A percentile compares a stretch with the other conserved stretches of the same genome.
Evolutionary conservation across 2,888 invertebrate genomes (phyloP).

Genomic region (Athripsodes cinereus): DNA sequence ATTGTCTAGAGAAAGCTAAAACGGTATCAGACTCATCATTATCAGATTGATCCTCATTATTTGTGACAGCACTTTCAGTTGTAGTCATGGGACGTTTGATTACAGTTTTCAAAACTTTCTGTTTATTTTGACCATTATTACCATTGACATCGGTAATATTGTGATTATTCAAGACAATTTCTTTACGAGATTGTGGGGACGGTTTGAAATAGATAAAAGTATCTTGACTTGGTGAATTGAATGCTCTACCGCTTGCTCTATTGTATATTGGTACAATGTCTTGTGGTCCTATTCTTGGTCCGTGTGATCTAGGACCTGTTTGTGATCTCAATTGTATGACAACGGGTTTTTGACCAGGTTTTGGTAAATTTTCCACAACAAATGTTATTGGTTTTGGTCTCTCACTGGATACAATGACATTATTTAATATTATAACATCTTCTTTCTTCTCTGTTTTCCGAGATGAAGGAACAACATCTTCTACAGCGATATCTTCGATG

Average conservation of each 20-base stretch:
- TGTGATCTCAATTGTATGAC: conserved; percentile 23
- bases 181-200: conserved; percentile 5
- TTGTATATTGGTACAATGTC: conserved; percentile 21
- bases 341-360: conserved; percentile 26
- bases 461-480: conserved; percentile 3
- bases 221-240: conserved; percentile 14
- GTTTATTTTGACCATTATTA: background rate
- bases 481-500: conserved; percentile 19
- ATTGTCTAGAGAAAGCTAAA: conserved; percentile 22
- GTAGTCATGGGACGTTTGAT: conserved; percentile 34
- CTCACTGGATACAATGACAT: conserved; percentile 12
- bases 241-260: conserved; percentile 15
- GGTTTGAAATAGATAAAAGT: conserved; percentile 16
- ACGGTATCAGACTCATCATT: conserved; percentile 22
- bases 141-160: background rate
- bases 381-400: conserved; percentile 21
- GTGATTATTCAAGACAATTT: conserved; percentile 9
- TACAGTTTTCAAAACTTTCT: conserved; percentile 30
- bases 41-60: conserved; percentile 4
- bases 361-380: conserved; percentile 25
- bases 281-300: conserved; percentile 23
- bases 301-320: conserved; percentile 23
- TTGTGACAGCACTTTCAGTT: conserved; percentile 2
- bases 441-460: background rate
- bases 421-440: background rate